Base-by-base conservation (phyloP, 1,140 invertebrate genomes). In the Vanessa atalanta region DNA sequence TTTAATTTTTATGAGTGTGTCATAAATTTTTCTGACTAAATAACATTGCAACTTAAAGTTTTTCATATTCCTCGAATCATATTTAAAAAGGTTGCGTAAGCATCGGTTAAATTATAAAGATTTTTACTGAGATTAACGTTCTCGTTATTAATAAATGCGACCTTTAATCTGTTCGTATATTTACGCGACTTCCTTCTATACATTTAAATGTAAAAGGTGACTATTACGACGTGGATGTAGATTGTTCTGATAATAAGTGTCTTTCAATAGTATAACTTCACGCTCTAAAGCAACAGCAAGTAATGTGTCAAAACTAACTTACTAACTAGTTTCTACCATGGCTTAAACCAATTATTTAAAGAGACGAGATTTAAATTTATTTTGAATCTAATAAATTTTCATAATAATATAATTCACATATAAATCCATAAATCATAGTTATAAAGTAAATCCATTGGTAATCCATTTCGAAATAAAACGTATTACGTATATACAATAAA, bases 311-410 rank as follows among this genome's bases (percentile, higher is more conserved):
- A 75, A 70, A 70, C 65, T 66, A 15, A 53, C 50, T 23, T 66
- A 70, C 65, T 66, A 15, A 53, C 50, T 23, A 47, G 26, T 47
- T 31, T 71, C 61, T 75, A 65, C 60, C 66, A 65, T 67, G 63
- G 48, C 61, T 73, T 70, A 70, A 74, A 74, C 65, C 51, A 79
- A 76, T 71, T 74, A 20, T 76, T 31, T 31, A 31, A 31, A 6
- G 26, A 31, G 3, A 31, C 6, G 26, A 31, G 26, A 31, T 31
- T 31, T 31, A 31, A 31, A 31, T 31, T 31, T 4, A 76, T 67
- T 76, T 43, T 64, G 65, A 71, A 37, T 67, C 72, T 71, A 70
- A 65, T 74, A 20, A 68, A 64, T 70, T 63, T 70, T 55, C 61
- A 75, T 70, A 75, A 31, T 55, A 16, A 61, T 55, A 65, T 16